Evolutionary conservation across 2,888 invertebrate species (phyloP).

Genomic region (Drosophila putrida): DNA sequence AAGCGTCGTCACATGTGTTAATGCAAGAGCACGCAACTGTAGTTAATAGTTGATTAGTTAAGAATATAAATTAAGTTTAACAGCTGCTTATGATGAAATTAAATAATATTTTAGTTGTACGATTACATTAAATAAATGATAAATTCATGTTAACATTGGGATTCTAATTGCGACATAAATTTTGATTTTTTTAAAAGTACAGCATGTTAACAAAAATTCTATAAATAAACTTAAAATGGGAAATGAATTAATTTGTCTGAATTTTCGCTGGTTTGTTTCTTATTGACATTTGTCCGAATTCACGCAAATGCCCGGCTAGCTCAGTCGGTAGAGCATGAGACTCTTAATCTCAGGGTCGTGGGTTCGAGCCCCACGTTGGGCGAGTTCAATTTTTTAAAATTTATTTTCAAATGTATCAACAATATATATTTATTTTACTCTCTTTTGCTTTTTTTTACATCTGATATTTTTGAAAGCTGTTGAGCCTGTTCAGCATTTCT

Average conservation of each 20-base stretch:
- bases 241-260: not conserved
- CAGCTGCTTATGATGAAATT: not conserved
- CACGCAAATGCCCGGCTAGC: conserved; percentile 83
- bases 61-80: not conserved
- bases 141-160: conserved; percentile 1
- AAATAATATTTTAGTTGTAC: not conserved
- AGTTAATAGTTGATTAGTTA: not conserved
- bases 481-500: no score
- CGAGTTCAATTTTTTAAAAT: conserved; percentile 39
- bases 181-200: not conserved
- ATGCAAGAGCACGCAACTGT: not conserved
- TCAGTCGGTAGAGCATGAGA: conserved; percentile 86
- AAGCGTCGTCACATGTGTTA: conserved; percentile 6
- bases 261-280: not conserved
- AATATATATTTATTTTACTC: not conserved
- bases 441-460: not conserved
- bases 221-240: not conserved
- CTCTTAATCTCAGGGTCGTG: conserved; percentile 86
- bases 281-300: not conserved
- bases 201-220: not conserved
- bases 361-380: conserved; percentile 86
- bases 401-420: no score
- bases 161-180: not conserved
- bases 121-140: not conserved
- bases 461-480: no score